Base-by-base conservation (phyloP, 2,888 invertebrate genomes). In the Sinopyrophorus schimmeli region DNA sequence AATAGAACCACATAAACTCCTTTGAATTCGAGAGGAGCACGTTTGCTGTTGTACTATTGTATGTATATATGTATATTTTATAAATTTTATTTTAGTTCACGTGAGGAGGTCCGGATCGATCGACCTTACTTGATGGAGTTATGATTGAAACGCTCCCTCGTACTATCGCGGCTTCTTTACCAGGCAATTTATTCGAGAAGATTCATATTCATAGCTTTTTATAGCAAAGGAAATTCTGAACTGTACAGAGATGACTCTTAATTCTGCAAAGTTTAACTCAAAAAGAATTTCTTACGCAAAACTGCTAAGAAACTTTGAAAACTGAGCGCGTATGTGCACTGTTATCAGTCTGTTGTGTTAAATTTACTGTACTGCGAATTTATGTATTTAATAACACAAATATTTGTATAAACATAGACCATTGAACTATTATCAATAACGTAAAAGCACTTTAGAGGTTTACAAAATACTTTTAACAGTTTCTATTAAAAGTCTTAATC, bases 141-240 rank as follows among this genome's bases (percentile, higher is more conserved):
- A 49, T 53, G 53, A 53, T 53, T 49, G 53, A 53, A 49, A 37
- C 38, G 44, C 49, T 44, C 44, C 44, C 44, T 49, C 39, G 28
- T 38, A 52, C 47, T 37, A 47, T 41, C 47, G 47, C 39, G 53
- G 37, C 44, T 48, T 49, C 48, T 53, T 53, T 49, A 41, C 41
- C 43, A 47, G 39, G 41, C 49, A 53, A 49, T 53, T 49, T 53
- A 49, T 41, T 46, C 49, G 37, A 46, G 41, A 44, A 46, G 38
- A 49, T 53, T 53, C 53, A 53, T 46, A 53, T 53, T 53, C 49
- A 49, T 49, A 41, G 53, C 48, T 53, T 53, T 50, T 49, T 44
- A 40, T 32, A 35, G 49, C 46, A 37, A 34, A 46, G 20, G 20
- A 52, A 42, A 47, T 42, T 52, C 37, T 30, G 38, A 47, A 52